phyloP scores from a whole-genome alignment of 2,888 invertebrate species.

The Lochmaea capreae region DNA sequence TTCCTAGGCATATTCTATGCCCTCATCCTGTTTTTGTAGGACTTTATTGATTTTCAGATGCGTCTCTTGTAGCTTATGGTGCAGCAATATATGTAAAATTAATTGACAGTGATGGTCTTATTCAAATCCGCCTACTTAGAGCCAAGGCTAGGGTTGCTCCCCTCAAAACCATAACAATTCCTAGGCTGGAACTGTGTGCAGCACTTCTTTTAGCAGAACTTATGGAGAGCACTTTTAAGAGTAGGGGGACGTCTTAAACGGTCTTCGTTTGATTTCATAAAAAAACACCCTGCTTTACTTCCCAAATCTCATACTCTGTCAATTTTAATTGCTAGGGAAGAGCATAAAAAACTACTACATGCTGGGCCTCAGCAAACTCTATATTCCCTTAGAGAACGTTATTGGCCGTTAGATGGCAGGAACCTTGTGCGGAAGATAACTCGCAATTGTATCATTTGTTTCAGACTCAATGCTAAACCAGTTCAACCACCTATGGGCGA shows the following conservation, averaged over 20 bases:
- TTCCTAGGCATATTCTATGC: slow-evolving; percentile 28
- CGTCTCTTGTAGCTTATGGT: slow-evolving; percentile 34
- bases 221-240: slow-evolving; percentile 1
- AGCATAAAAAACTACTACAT: slow-evolving; percentile 23
- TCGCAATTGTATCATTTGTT: slow-evolving; percentile 13
- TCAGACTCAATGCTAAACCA: slow-evolving; percentile 1
- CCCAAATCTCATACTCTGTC: slow-evolving; percentile 34
- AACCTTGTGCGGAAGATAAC: slow-evolving; percentile 1
- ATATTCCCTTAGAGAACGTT: slow-evolving; percentile 14
- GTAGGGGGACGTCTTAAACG: slow-evolving; percentile 26
- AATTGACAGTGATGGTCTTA: neutral
- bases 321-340: slow-evolving; percentile 12
- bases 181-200: neutral
- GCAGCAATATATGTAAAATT: neutral
- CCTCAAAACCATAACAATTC: neutral
- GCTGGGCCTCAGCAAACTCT: slow-evolving; percentile 31
- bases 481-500: neutral
- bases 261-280: slow-evolving; percentile 15
- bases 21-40: slow-evolving; percentile 20
- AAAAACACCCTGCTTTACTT: slow-evolving; percentile 33
- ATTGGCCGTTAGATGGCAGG: neutral
- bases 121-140: neutral
- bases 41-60: slow-evolving; percentile 39
- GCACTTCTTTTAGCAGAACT: neutral
- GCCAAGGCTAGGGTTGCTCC: slow-evolving; percentile 4